Base-by-base conservation (phyloP, 1,140 invertebrate species). In the Heterodera schachtii region DNA sequence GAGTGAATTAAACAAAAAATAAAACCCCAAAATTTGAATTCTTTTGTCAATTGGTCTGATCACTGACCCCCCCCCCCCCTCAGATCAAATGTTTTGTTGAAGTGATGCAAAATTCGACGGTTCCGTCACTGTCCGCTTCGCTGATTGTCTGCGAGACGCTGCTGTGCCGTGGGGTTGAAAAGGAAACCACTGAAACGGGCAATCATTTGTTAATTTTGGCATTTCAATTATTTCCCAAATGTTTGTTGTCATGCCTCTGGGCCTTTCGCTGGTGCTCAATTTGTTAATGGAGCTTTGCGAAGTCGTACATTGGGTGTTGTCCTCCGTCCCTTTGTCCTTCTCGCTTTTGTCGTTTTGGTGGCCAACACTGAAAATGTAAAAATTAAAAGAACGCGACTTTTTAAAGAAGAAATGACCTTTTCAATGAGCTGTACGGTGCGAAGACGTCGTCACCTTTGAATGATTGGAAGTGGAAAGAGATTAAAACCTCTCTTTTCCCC, bases 101-200 rank as follows among this genome's bases (percentile, higher is more conserved):
- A 19, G 85, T 86, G 69, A 86, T 86, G 71, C 80, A 86, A 71
- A 75, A 86, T 75, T 87, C 85, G 46, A 64, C 79, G 76, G 46
- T 47, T 87, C 85, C 11, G 86, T 64, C 57, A 64, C 57, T 86
- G 80, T 85, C 86, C 43, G 82, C 75, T n/a, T 86, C 82, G 87
- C 85, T 87, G 7, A 73, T 74, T 57, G 79, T 78, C 79, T 82
- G 77, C 9, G 85, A 85, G 31, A 66, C 43, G 7, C 66, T 64
- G 67, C 71, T 73, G 70, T 87, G 82, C 71, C 85, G 82, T 57
- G 88, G 87, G 9, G 87, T 88, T 13, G 87, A 88, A 70, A 88
- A 88, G 3, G 87, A 88, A 9, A 88, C 87, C 44, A 88, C 88
- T 88, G 82, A 80, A 87, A 81, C 31, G 16, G 57, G n/a, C 9